A percentile compares a stretch with the other conserved stretches of the same genome.
Evolutionary conservation across 2,797 vertebrate species (phyloP).

Genomic region (Cyprinodon diabolis): DNA sequence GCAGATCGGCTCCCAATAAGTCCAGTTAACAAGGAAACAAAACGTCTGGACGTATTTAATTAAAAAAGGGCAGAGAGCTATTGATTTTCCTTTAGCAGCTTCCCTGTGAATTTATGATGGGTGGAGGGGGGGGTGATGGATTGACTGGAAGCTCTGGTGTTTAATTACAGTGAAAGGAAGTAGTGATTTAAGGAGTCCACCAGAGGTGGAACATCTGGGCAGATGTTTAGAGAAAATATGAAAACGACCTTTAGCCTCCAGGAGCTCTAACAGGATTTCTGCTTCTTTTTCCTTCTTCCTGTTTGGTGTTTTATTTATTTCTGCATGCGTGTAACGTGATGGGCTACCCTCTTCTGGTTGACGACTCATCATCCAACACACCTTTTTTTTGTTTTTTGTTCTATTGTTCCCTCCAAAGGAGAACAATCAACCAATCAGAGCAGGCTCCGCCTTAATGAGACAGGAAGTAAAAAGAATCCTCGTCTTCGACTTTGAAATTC

Average conservation of each 20-base stretch:
- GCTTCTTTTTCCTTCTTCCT: neutral
- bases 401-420: neutral
- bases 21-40: neutral
- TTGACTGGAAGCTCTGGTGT: neutral
- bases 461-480: neutral
- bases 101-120: neutral
- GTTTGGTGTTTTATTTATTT: neutral
- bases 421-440: constrained; percentile 1
- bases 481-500: neutral
- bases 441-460: constrained; percentile 3
- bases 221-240: constrained; percentile 19
- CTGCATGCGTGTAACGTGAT: neutral
- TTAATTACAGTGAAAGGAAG: constrained; percentile 17
- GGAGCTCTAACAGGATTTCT: neutral
- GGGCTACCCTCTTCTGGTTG: neutral
- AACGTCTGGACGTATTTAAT: neutral
- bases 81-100: constrained; percentile 1
- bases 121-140: neutral
- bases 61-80: neutral
- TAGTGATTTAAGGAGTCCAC: constrained; percentile 15
- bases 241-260: constrained; percentile 13
- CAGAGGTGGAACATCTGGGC: constrained; percentile 1
- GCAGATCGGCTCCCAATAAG: neutral
- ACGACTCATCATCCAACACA: neutral
- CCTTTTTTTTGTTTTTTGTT: neutral